Percentiles rank a stretch among this genome's conserved stretches.
phyloP scores from a whole-genome alignment of 2,888 invertebrate genomes.

The Agrotis clavis region DNA sequence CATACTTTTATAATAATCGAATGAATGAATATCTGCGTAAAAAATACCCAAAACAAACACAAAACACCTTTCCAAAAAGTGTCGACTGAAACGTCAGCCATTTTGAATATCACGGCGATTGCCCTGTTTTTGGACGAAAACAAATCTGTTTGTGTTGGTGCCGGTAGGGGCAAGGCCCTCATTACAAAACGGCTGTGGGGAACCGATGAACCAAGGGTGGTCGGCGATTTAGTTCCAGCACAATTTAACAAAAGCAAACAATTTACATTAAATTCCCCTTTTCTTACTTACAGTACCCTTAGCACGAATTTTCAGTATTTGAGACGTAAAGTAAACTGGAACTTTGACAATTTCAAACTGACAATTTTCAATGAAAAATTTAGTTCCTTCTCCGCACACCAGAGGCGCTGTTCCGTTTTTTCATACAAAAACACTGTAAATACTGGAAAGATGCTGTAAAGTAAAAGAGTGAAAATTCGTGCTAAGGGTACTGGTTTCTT shows the following conservation, averaged over 20 bases:
- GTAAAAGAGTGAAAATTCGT: too few species aligned
- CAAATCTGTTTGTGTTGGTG: constrained; percentile 12
- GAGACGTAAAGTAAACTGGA: too few species aligned
- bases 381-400: too few species aligned
- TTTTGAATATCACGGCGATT: constrained; percentile 5
- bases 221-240: constrained; percentile 24
- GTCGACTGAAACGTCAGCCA: neutral
- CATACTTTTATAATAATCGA: neutral
- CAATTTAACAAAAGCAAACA: constrained; percentile 23
- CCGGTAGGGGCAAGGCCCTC: constrained; percentile 11
- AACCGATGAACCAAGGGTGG: constrained; percentile 21
- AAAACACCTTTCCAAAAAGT: neutral
- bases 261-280: constrained; percentile 17
- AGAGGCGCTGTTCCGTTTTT: too few species aligned
- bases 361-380: too few species aligned
- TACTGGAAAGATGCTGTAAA: too few species aligned
- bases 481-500: too few species aligned
- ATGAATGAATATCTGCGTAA: neutral
- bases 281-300: too few species aligned
- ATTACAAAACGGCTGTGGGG: constrained; percentile 40
- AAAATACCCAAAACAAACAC: neutral
- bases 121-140: neutral
- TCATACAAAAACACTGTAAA: too few species aligned
- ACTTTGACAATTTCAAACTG: too few species aligned
- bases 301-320: too few species aligned